Conservation (phyloP, 1,140 invertebrate species). For the Drosophila ohnishii region DNA sequence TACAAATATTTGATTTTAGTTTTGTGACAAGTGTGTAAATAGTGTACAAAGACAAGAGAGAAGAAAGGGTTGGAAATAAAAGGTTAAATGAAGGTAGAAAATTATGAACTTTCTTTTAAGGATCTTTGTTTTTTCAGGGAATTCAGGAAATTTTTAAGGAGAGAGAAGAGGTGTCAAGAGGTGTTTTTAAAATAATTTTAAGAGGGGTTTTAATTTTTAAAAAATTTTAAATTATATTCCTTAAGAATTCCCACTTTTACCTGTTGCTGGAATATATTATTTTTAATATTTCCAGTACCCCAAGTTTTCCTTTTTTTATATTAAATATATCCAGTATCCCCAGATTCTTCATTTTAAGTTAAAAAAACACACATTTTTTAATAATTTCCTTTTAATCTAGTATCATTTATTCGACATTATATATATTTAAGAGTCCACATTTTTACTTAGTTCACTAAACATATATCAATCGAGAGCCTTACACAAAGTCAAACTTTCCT, state of each 20-base stretch:
- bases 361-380: neutral
- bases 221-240: neutral
- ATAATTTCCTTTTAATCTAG: conserved; percentile 49
- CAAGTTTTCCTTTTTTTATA: too few relatives aligned
- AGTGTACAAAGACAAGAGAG: conserved; percentile 51
- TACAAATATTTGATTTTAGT: conserved; percentile 81
- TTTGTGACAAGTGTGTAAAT: conserved; percentile 70
- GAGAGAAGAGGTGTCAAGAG: neutral
- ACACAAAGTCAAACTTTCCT: conserved; percentile 75
- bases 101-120: neutral
- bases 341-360: neutral
- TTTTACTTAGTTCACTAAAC: conserved; percentile 28
- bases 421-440: conserved; percentile 68
- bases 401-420: conserved; percentile 72
- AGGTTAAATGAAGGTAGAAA: neutral
- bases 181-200: too few relatives aligned
- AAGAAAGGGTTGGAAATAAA: conserved; percentile 15
- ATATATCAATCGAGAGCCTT: conserved; percentile 39
- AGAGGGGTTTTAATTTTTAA: neutral
- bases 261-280: neutral
- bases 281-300: neutral
- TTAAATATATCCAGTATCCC: neutral
- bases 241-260: neutral
- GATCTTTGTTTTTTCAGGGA: neutral
- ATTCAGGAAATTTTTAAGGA: conserved; percentile 14